A percentile compares a stretch with the other conserved stretches of the same genome.
phyloP scores from a whole-genome alignment of 2,888 invertebrate species.

The Chloroclystis v-ata region DNA sequence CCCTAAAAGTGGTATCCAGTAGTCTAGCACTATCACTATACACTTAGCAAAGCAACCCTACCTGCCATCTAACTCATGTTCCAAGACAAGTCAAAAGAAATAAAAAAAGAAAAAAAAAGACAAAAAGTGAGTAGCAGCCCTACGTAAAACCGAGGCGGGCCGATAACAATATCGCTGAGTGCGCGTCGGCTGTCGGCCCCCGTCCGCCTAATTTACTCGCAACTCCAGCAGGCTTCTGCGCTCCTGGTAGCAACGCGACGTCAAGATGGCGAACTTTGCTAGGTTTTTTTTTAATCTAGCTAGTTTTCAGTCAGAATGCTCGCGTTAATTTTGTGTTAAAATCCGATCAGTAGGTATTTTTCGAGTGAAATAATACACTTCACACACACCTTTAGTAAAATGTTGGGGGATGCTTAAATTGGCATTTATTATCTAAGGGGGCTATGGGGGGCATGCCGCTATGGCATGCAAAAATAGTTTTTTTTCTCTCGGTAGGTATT shows the following conservation, averaged over 20 bases:
- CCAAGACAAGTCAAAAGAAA: slow-evolving; percentile 2
- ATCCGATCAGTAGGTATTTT: too few relatives aligned
- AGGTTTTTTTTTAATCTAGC: not conserved
- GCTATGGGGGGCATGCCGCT: too few relatives aligned
- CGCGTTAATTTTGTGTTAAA: too few relatives aligned
- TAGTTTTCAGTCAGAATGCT: too few relatives aligned
- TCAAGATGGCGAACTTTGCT: slow-evolving; percentile 13
- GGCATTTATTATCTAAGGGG: too few relatives aligned
- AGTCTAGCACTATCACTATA: too few relatives aligned
- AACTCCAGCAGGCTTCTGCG: slow-evolving; percentile 31
- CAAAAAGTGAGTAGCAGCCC: slow-evolving; percentile 37
- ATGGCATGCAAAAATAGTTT: too few relatives aligned
- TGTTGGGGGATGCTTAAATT: too few relatives aligned
- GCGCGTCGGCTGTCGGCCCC: slow-evolving; percentile 45
- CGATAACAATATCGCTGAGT: slow-evolving; percentile 75
- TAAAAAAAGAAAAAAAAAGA: not conserved
- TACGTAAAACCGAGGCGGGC: slow-evolving; percentile 56
- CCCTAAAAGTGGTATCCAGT: too few relatives aligned
- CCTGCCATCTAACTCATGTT: not conserved
- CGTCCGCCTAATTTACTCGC: slow-evolving; percentile 57
- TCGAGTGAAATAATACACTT: too few relatives aligned
- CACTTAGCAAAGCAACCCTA: not conserved
- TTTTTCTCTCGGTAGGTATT: too few relatives aligned
- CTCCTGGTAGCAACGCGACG: slow-evolving; percentile 39
- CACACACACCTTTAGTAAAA: too few relatives aligned